Percentiles rank a stretch among this genome's conserved stretches.
These are phyloP conservation scores for Seriola rivoliana DNA, from an alignment of 2,113 vertebrate genomes.

Conservation along the genomic window DNA sequence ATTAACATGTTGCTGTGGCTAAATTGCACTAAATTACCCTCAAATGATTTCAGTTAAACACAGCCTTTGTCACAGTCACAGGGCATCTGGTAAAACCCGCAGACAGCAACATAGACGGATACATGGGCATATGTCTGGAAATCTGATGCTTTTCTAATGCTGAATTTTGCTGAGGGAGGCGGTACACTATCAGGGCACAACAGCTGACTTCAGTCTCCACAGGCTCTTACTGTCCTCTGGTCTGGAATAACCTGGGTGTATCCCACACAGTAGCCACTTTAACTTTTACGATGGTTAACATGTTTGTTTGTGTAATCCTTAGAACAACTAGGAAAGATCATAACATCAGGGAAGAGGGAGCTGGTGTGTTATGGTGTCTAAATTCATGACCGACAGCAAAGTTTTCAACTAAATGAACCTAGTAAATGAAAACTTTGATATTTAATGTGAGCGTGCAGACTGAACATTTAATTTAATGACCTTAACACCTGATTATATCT, in stretches of 20 bases:
- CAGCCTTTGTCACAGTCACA: constrained; percentile 23
- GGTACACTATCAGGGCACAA: not conserved
- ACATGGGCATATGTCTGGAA: constrained; percentile 11
- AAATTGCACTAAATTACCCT: constrained; percentile 57
- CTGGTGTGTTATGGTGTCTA: not conserved
- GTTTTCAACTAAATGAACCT: not conserved
- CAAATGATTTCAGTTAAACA: constrained; percentile 55
- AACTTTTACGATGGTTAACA: constrained; percentile 22
- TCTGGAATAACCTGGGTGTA: constrained; percentile 14
- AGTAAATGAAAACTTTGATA: not conserved
- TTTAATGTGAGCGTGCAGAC: not conserved
- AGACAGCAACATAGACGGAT: constrained; percentile 49
- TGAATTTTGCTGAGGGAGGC: not conserved
- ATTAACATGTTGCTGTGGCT: constrained; percentile 41
- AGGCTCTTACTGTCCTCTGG: constrained; percentile 16
- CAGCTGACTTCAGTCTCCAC: constrained; percentile 34
- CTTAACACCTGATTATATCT: not conserved
- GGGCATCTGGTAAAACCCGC: constrained; percentile 40
- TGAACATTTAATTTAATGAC: too few relatives aligned
- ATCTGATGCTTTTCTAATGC: constrained; percentile 2
- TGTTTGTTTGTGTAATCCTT: constrained; percentile 13
- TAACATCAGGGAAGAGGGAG: not conserved
- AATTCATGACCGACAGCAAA: not conserved
- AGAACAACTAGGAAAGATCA: not conserved
- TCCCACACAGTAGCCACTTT: constrained; percentile 19